Evolutionary conservation across 2,797 vertebrate genomes (phyloP), one percentile per base, ranked within the genome.

Genomic region (Oreonectes daqikongensis): DNA sequence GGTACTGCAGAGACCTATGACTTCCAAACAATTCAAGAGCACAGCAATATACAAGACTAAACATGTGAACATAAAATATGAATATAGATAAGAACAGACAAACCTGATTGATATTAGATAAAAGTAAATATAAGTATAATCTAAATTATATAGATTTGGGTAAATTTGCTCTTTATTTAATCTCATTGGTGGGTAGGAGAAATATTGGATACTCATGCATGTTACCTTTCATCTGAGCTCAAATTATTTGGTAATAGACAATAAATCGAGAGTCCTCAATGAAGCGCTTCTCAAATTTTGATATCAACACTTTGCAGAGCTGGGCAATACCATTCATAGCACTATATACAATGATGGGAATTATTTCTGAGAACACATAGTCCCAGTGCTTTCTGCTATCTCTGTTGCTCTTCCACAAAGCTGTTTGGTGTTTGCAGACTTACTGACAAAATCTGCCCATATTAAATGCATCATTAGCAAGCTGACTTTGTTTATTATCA

Each of bases 381-480:
- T 48, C 2, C 8, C 32, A 50, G 11, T 65, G n/a, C 32, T 30
- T 67, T 67, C 15, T 38, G 40, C 28, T 60, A 38, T 72, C 17
- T 38, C 57, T 26, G 38, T n/a, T 12, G 5, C 30, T 5, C 20
- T 28, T 53, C 28, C 55, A 42, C 65, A 63, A 61, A 69, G 30
- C 63, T 42, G 3, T 63, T 38, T 1, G 30, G 35, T 1, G 10
- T 32, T 69, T 18, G 32, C 30, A 60, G 46, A 70, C n/a, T 30
- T 22, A 24, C 18, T 26, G 46, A 74, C 48, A 57, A 28, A 46
- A 70, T 65, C n/a, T 4, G 20, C 22, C 30, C n/a, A 38, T 70
- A 50, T 69, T 70, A 71, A 66, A 80, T n/a, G 12, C 42, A 59
- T 66, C 40, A 75, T 61, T 61, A 68, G 44, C 11, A 38, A 66